Evolutionary conservation across 2,113 vertebrate species (phyloP).

Genomic region (Clarias gariepinus): DNA sequence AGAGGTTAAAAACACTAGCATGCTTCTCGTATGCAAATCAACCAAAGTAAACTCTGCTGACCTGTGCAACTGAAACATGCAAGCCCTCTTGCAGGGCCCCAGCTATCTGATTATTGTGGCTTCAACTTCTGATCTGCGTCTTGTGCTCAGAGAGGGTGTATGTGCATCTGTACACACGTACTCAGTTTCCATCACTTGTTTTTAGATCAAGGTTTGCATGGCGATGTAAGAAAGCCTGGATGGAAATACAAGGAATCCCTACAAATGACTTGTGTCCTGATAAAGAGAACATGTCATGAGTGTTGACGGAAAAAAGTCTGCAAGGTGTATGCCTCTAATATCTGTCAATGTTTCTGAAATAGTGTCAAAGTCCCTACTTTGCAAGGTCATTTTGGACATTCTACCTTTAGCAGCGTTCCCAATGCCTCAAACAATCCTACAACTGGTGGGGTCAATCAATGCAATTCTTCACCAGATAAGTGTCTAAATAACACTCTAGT

Average conservation of each 20-base stretch:
- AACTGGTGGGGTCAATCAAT: background rate
- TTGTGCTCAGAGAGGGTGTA: background rate
- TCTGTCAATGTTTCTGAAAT: background rate
- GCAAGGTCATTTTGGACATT: background rate
- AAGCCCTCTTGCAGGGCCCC: background rate
- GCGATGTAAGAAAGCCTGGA: background rate
- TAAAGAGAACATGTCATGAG: background rate
- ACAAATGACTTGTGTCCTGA: background rate
- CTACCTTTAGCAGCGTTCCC: background rate
- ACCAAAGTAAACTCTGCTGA: slow-evolving; percentile 23
- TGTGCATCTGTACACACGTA: background rate
- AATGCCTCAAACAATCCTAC: background rate
- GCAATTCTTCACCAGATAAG: background rate
- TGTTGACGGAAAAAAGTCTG: background rate
- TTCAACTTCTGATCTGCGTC: slow-evolving; percentile 8
- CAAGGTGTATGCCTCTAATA: background rate
- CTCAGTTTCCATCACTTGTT: background rate
- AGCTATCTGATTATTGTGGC: slow-evolving; percentile 38
- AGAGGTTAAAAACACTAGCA: background rate
- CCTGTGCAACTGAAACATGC: slow-evolving; percentile 19
- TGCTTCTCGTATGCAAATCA: background rate
- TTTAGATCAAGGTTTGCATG: background rate
- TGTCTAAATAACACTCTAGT: background rate
- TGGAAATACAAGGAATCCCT: background rate
- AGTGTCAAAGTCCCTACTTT: background rate